phyloP scores from a whole-genome alignment of 1,140 invertebrate genomes.

The Drosophila tropicalis region DNA sequence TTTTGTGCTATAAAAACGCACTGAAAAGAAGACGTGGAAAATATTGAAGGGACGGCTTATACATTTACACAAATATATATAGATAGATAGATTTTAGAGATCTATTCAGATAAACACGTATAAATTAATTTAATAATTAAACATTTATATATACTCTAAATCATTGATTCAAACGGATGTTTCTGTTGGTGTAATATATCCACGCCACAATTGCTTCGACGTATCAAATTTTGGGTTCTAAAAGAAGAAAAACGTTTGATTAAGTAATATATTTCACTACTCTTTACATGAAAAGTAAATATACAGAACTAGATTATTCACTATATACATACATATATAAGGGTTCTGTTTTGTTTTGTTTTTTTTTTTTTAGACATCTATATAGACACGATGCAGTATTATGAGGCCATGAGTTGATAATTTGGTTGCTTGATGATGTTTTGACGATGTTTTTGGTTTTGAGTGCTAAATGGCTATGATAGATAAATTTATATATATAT shows the following conservation, averaged over 20 bases:
- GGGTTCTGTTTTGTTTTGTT: constrained; percentile 29
- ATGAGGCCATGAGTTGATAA: constrained; percentile 31
- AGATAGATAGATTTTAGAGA: constrained; percentile 41
- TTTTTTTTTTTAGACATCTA: constrained; percentile 42
- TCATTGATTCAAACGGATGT: constrained; percentile 82
- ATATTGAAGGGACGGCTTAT: constrained; percentile 22
- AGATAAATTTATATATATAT: constrained; percentile 30
- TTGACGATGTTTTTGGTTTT: constrained; percentile 2
- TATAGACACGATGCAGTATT: constrained; percentile 39
- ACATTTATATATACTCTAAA: constrained; percentile 45
- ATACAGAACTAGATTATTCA: constrained; percentile 11
- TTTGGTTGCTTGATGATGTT: constrained; percentile 15
- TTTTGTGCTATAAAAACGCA: constrained; percentile 34
- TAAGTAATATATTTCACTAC: not conserved
- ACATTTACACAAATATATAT: constrained; percentile 33
- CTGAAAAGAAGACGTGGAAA: constrained; percentile 17
- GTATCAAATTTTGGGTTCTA: constrained; percentile 81
- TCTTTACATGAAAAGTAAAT: not conserved
- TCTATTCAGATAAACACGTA: constrained; percentile 38
- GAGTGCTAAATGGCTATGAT: constrained; percentile 11
- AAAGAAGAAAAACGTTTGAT: constrained; percentile 48
- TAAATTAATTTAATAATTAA: constrained; percentile 31
- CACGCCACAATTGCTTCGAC: constrained; percentile 79
- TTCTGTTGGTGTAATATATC: constrained; percentile 81
- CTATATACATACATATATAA: constrained; percentile 36